Evolutionary conservation across 2,113 vertebrate species (phyloP).

Genomic region (Chloroceryle aenea): DNA sequence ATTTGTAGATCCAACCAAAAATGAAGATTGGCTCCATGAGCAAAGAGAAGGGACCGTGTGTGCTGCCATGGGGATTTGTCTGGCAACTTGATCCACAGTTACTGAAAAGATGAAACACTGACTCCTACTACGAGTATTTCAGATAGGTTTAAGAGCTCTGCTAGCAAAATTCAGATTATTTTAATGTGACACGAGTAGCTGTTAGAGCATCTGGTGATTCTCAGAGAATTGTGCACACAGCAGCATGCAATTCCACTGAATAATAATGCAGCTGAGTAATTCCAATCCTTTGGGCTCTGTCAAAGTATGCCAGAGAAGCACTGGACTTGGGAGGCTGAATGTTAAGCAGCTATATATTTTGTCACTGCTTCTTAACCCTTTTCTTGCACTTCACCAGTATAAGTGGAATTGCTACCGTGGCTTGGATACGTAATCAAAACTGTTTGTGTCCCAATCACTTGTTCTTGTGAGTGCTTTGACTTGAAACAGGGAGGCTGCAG

Average conservation of each 20-base stretch:
- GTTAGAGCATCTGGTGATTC: not conserved
- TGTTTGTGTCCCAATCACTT: not conserved
- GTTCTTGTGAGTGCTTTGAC: not conserved
- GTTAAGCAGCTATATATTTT: not conserved
- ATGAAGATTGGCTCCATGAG: not conserved
- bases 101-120: not conserved
- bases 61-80: not conserved
- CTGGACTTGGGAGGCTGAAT: not conserved
- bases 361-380: not conserved
- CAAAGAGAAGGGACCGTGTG: not conserved
- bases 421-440: not conserved
- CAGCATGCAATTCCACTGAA: not conserved
- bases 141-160: slow-evolving; percentile 4
- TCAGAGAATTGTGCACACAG: not conserved
- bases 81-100: not conserved
- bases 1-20: not conserved
- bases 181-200: not conserved
- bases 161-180: not conserved
- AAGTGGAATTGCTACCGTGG: not conserved
- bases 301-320: not conserved
- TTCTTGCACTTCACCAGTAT: not conserved
- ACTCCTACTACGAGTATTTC: not conserved
- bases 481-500: not conserved
- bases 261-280: not conserved
- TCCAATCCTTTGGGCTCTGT: not conserved